These are phyloP conservation scores for Reticulitermes speratus DNA, from an alignment of 1,140 invertebrate species.

Conservation along the genomic window DNA sequence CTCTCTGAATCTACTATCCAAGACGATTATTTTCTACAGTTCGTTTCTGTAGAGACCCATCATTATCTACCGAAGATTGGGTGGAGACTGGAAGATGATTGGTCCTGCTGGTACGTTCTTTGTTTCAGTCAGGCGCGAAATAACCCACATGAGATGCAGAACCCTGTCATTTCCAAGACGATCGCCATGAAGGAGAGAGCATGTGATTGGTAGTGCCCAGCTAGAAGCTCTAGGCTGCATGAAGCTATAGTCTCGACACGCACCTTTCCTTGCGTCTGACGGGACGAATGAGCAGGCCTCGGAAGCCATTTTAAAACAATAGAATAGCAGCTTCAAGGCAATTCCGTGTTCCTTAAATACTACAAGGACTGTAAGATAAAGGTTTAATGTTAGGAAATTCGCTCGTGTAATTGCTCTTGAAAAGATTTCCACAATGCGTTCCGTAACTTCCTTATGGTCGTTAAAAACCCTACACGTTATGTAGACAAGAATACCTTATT, in stretches of 20 bases:
- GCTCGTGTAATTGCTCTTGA: too few species aligned
- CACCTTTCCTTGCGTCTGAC: neutral
- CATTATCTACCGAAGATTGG: neutral
- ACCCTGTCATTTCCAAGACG: neutral
- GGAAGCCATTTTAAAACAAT: neutral
- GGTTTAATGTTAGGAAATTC: too few species aligned
- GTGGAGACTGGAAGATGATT: conserved; percentile 3
- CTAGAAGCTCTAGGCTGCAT: neutral
- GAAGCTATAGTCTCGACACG: neutral
- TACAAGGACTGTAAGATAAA: neutral
- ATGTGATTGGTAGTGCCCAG: neutral
- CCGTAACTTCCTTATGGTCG: too few species aligned
- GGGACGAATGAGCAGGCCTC: neutral
- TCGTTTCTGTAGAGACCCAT: neutral
- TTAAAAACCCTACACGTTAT: too few species aligned
- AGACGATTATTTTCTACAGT: neutral
- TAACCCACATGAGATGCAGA: neutral
- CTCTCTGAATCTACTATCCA: neutral
- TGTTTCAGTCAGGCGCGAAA: neutral
- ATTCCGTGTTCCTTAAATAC: neutral
- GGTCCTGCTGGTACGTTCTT: neutral
- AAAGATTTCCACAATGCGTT: too few species aligned
- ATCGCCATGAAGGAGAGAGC: neutral
- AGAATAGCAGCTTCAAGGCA: neutral
- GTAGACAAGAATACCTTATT: too few species aligned